These are phyloP conservation scores for Episyrphus balteatus DNA, from an alignment of 1,140 invertebrate species.

Conservation along the genomic window DNA sequence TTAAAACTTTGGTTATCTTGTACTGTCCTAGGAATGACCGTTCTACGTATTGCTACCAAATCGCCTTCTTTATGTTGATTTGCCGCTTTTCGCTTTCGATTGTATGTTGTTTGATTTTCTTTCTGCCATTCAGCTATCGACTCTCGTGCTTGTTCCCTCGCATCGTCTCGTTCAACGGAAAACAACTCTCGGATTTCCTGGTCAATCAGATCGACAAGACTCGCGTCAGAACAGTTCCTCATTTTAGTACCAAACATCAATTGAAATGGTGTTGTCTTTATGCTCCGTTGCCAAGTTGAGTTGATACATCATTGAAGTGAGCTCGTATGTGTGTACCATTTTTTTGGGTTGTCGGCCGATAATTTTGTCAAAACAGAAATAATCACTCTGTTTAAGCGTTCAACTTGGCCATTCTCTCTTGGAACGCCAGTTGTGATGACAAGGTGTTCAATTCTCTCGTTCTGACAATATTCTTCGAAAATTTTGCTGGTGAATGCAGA, in stretches of 20 bases:
- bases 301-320: too few relatives aligned
- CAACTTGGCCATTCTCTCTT: conserved; percentile 2
- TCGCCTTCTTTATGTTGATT: conserved; percentile 5
- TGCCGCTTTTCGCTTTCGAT: conserved; percentile 1
- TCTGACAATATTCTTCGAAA: conserved; percentile 17
- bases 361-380: too few relatives aligned
- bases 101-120: conserved; percentile 2
- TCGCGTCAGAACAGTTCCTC: neutral
- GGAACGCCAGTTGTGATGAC: conserved; percentile 20
- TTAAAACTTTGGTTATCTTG: conserved; percentile 8
- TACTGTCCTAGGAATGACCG: conserved; percentile 11
- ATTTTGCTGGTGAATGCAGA: conserved; percentile 11
- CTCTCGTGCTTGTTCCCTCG: too few relatives aligned
- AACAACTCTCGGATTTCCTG: too few relatives aligned
- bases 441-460: conserved; percentile 15
- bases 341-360: too few relatives aligned
- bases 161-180: too few relatives aligned
- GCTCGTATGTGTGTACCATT: too few relatives aligned
- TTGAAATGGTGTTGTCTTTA: too few relatives aligned
- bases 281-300: too few relatives aligned
- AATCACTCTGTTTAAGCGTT: neutral
- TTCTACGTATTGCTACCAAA: neutral
- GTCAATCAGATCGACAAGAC: too few relatives aligned
- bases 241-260: too few relatives aligned
- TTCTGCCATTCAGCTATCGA: conserved; percentile 1